A percentile compares a stretch with the other conserved stretches of the same genome.
These are phyloP conservation scores for Agriotes lineatus DNA, from an alignment of 2,888 invertebrate genomes.

Conservation along the genomic window DNA sequence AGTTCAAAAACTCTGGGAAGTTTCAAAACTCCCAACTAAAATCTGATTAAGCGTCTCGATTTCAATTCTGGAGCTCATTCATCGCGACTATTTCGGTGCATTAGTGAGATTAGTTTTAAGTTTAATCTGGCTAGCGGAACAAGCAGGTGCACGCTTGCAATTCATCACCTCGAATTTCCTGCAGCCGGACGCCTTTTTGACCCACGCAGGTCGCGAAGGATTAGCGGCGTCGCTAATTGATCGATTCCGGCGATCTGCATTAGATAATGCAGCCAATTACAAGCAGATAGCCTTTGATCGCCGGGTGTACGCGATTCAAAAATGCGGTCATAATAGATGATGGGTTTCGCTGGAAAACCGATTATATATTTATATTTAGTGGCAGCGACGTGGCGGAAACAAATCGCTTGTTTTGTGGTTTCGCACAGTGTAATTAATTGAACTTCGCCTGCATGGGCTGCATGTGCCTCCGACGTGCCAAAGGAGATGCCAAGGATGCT, in stretches of 20 bases:
- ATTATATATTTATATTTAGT: constrained; percentile 47
- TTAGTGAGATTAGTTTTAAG: constrained; percentile 52
- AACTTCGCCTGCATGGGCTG: constrained; percentile 4
- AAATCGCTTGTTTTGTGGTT: constrained; percentile 21
- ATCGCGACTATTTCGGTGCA: constrained; percentile 50
- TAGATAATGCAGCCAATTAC: constrained; percentile 15
- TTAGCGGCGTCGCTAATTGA: constrained; percentile 23
- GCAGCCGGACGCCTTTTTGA: too few species aligned
- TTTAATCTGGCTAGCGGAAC: constrained; percentile 44
- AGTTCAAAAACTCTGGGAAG: constrained; percentile 43
- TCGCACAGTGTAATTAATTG: constrained; percentile 26
- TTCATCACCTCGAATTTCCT: constrained; percentile 37
- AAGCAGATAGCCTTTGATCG: constrained; percentile 23
- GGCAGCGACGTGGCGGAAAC: constrained; percentile 14
- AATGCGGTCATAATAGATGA: constrained; percentile 44
- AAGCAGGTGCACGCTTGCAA: constrained; percentile 49
- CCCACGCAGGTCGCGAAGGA: too few species aligned
- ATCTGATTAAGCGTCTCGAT: constrained; percentile 45
- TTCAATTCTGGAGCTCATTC: constrained; percentile 44
- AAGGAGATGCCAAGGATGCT: constrained; percentile 16
- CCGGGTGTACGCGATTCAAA: constrained; percentile 36
- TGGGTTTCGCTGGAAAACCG: constrained; percentile 34
- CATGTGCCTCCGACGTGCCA: constrained; percentile 15
- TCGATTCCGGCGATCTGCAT: constrained; percentile 20
- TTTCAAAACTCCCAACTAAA: constrained; percentile 42